phyloP scores from a whole-genome alignment of 1,140 invertebrate genomes.

The Eciton burchellii region DNA sequence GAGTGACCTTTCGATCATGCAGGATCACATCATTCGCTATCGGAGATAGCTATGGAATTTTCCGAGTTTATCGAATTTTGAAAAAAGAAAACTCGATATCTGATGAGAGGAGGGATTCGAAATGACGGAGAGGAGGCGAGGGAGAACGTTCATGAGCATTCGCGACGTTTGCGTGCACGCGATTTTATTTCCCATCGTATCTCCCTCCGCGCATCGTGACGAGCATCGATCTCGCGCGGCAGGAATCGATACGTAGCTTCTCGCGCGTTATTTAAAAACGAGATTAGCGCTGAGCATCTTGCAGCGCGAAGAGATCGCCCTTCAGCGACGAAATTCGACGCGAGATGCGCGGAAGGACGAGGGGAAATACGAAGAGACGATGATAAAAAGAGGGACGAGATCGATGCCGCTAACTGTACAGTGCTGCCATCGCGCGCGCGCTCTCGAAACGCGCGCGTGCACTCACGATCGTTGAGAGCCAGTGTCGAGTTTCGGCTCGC shows the following conservation, averaged over 20 bases:
- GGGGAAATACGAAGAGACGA: constrained; percentile 46
- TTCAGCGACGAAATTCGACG: constrained; percentile 34
- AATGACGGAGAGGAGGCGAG: neutral
- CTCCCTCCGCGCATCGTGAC: neutral
- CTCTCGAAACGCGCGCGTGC: constrained; percentile 58
- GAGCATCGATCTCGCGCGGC: constrained; percentile 40
- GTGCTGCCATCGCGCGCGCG: constrained; percentile 76
- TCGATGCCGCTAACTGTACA: constrained; percentile 78
- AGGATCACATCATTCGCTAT: too few relatives aligned
- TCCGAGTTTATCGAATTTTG: neutral
- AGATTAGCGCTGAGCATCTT: constrained; percentile 77
- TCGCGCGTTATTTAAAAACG: constrained; percentile 37
- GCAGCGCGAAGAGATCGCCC: constrained; percentile 57
- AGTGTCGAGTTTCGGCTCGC: constrained; percentile 32
- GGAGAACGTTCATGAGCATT: too few relatives aligned
- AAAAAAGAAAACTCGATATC: neutral
- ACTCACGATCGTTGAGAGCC: constrained; percentile 61
- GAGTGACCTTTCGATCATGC: too few relatives aligned
- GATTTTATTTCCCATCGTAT: neutral
- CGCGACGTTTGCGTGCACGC: too few relatives aligned
- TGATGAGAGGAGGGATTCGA: neutral
- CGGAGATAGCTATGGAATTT: too few relatives aligned
- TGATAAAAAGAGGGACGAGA: constrained; percentile 67
- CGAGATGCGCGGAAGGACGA: constrained; percentile 44
- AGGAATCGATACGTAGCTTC: constrained; percentile 72